Evolutionary conservation across 2,113 vertebrate genomes (phyloP), one percentile per base, ranked within the genome.

Genomic region (Carassius auratus): DNA sequence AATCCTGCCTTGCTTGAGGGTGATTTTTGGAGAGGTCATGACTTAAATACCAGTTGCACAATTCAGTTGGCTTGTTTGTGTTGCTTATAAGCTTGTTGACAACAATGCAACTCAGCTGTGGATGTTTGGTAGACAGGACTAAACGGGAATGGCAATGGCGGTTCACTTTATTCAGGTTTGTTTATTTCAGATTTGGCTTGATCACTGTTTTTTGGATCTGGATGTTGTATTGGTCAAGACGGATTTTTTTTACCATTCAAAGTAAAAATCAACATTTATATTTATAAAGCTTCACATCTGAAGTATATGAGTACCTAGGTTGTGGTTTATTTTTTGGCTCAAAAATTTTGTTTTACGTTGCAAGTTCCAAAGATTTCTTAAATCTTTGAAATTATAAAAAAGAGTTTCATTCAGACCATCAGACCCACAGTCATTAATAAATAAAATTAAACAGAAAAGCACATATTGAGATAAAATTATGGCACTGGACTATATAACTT

Each of bases 31-130:
- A 68, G 30, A 33, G 14, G 64, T 33, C 26, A 33, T 17, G 64
- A 68, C 26, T 68, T 81, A 38, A 13, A 26, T 2, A 17, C 61
- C 61, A 66, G 36, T 48, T 12, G 48, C 61, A 48, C 38, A 48
- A 48, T 45, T 45, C 78, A 42, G 38, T 14, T 48, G 4, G 12
- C 61, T 81, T 64, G 45, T 30, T 66, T 8, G 3, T 17, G 21
- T 17, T 66, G 30, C 62, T 66, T 66, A 68, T 68, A 3, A 68
- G 30, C 64, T 5, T 68, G 79, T 81, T 68, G 78, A 81, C 36
- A 81, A 36, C 64, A 42, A 3, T 23, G 38, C 66, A 66, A 50
- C 26, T 81, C 38, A 81, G 23, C n/a, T 23, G 8, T 68, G 26
- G 10, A 17, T 68, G 64, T 68, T 68, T 68, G 23, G 14, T 68